Evolutionary conservation across 1,140 invertebrate species (phyloP), one percentile per base, ranked within the genome.

Genomic region (Delia radicum): DNA sequence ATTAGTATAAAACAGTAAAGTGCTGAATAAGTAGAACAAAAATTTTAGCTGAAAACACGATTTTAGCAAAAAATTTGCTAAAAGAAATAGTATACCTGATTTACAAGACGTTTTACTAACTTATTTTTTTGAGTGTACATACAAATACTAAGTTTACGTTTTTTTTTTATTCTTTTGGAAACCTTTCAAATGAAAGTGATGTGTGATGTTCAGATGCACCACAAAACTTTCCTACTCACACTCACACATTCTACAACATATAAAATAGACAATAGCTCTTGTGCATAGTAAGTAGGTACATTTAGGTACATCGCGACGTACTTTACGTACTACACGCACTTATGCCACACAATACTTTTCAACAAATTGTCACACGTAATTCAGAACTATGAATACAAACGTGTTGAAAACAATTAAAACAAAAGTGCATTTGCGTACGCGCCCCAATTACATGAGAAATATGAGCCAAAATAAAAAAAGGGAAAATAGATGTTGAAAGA

Each of bases 281-380:
- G 4, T 26, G 0, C 10, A 3, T 24, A 21, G 18, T 48, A 48
- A 7, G 13, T 48, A 48, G 13, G 4, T 48, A 48, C 26, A 62
- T 21, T 1, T 24, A 26, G 55, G 7, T 26, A 62, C 55, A 24
- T 1, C n/a, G 15, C 5, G n/a, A 48, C 46, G 42, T 48, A 63
- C 4, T 8, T 5, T 13, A 29, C 62, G 62, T 27, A 65, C 62
- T 15, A 29, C 62, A 29, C 27, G 29, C 27, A n/a, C n/a, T n/a
- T n/a, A n/a, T n/a, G n/a, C 15, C 37, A 42, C 12, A 42, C 2
- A 5, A 69, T 78, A 76, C 79, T 73, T 77, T 83, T 80, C 48
- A 78, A 79, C 80, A 81, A 83, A 83, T 83, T 81, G 78, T 80
- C 83, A 78, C 81, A 83, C 81, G 81, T 83, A 82, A 78, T 82